Evolutionary conservation across 2,113 vertebrate species (phyloP).

Genomic region (Mugil cephalus): DNA sequence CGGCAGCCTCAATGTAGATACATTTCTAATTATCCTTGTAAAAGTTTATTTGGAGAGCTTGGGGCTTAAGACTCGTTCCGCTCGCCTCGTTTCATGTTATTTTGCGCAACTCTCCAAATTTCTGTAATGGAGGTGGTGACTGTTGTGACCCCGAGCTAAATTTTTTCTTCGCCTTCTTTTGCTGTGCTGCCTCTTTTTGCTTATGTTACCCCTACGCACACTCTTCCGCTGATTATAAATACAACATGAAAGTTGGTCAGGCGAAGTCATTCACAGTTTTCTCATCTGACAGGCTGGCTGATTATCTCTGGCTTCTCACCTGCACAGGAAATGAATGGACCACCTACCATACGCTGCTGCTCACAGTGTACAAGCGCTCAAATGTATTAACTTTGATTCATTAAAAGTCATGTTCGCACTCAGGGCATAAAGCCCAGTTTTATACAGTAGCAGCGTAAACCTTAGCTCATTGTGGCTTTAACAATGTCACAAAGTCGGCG

Average conservation of each 20-base stretch:
- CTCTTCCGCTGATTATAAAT: not conserved
- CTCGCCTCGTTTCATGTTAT: not conserved
- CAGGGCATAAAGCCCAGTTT: not conserved
- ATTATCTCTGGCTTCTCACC: not conserved
- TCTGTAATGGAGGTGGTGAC: not conserved
- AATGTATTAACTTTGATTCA: not conserved
- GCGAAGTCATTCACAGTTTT: not conserved
- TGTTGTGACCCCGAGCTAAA: not conserved
- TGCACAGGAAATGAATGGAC: not conserved
- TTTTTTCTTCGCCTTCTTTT: not conserved
- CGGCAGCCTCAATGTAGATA: not conserved
- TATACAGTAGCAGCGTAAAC: not conserved
- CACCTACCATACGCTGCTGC: not conserved
- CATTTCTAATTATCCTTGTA: not conserved
- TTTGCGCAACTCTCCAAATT: not conserved
- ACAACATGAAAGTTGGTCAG: not conserved
- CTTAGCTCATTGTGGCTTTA: not conserved
- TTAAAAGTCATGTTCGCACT: not conserved
- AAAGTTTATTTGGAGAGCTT: not conserved
- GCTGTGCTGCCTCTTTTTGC: no score
- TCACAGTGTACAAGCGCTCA: not conserved
- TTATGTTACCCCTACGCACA: not conserved
- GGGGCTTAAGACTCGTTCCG: not conserved
- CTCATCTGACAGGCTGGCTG: not conserved
- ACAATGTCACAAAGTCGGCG: conserved; percentile 4